Evolutionary conservation across 2,797 vertebrate genomes (phyloP).

Genomic region (Triplophysa bombifrons): DNA sequence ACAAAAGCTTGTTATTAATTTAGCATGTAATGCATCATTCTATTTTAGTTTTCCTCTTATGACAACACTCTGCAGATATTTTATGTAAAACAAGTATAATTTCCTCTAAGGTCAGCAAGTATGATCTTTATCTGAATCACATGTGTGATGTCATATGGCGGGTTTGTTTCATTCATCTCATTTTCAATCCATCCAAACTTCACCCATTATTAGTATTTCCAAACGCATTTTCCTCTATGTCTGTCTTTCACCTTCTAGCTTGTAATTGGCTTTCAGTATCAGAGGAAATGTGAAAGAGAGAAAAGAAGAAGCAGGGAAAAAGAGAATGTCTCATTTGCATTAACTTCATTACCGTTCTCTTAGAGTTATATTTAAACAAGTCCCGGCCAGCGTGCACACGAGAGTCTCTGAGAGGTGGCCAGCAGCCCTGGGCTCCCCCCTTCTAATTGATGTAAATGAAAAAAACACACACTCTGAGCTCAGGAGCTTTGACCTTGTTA

Average conservation of each 20-base stretch:
- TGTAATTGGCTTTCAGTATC: conserved; percentile 66
- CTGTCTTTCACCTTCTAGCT: conserved; percentile 11
- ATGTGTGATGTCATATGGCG: conserved; percentile 1
- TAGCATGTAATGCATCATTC: neutral
- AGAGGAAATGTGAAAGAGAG: conserved; percentile 43
- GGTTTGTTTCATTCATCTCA: conserved; percentile 23
- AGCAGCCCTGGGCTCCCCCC: conserved; percentile 74
- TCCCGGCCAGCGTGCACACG: conserved; percentile 69
- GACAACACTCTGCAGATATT: neutral
- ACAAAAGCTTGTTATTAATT: neutral
- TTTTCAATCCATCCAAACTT: conserved; percentile 39
- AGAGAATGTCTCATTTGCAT: conserved; percentile 84
- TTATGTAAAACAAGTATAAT: conserved; percentile 6
- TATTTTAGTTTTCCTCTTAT: neutral
- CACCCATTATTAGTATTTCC: conserved; percentile 41
- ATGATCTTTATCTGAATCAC: conserved; percentile 6
- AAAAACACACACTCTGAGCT: conserved; percentile 73
- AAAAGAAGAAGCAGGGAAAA: conserved; percentile 45
- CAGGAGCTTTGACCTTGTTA: conserved; percentile 89
- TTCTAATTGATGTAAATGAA: conserved; percentile 94
- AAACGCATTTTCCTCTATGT: conserved; percentile 30
- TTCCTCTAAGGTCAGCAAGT: neutral
- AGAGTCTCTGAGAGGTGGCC: conserved; percentile 69
- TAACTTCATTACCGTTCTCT: conserved; percentile 82
- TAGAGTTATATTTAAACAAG: conserved; percentile 78